Evolutionary conservation across 2,797 vertebrate genomes (phyloP).

Genomic region (Anguilla pacifica): DNA sequence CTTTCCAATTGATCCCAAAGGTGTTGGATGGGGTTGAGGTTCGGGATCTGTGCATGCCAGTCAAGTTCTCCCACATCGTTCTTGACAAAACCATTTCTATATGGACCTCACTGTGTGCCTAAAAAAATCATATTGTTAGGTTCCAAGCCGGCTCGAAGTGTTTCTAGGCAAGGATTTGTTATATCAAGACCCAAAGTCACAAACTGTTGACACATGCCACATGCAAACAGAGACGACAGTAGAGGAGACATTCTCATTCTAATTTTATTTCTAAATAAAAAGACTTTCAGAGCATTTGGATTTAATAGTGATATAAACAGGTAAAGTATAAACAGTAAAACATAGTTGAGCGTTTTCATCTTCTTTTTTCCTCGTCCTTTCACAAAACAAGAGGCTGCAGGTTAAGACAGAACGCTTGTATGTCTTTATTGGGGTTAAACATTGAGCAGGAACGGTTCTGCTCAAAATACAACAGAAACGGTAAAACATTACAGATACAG

Average conservation of each 20-base stretch:
- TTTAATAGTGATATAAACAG: conserved; percentile 36
- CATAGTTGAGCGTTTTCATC: conserved; percentile 13
- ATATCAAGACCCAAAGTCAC: background rate
- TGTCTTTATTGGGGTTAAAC: conserved; percentile 84
- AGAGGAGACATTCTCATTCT: conserved; percentile 36
- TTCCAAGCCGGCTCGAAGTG: background rate
- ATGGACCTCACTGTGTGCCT: too few relatives aligned
- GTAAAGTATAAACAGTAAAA: conserved; percentile 36
- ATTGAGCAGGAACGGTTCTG: conserved; percentile 73
- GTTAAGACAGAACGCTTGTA: conserved; percentile 53
- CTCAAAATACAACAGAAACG: conserved; percentile 80
- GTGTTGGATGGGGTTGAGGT: too few relatives aligned
- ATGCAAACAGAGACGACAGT: conserved; percentile 31
- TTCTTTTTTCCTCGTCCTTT: conserved; percentile 21
- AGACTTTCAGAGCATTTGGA: conserved; percentile 36
- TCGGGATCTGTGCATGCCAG: too few relatives aligned
- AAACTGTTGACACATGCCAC: background rate
- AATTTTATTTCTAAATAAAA: conserved; percentile 43
- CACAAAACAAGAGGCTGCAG: conserved; percentile 38
- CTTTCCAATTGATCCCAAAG: too few relatives aligned
- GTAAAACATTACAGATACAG: conserved; percentile 82
- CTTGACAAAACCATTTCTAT: too few relatives aligned
- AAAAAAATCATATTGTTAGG: background rate
- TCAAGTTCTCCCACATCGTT: too few relatives aligned
- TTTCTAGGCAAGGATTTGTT: too few relatives aligned